phyloP scores from a whole-genome alignment of 2,797 vertebrate genomes.

The Takifugu rubripes region DNA sequence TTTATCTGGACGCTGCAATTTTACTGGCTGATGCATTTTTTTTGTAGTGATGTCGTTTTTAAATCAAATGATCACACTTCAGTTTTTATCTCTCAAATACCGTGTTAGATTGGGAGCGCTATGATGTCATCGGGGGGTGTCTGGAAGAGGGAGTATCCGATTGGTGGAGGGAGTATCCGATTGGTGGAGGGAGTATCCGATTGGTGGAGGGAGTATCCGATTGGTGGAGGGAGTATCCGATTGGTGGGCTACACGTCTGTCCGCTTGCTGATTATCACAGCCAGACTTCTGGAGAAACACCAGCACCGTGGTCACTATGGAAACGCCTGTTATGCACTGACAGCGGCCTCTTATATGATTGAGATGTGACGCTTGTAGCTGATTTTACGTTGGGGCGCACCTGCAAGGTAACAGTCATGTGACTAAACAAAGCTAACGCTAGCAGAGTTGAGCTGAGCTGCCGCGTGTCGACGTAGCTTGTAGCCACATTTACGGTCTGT shows the following conservation, averaged over 20 bases:
- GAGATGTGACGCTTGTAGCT: conserved; percentile 1
- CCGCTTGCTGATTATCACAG: too few relatives aligned
- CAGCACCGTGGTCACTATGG: not conserved
- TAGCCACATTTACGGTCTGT: not conserved
- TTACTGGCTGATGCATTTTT: conserved; percentile 78
- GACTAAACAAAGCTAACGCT: not conserved
- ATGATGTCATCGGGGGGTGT: conserved; percentile 30
- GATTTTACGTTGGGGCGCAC: not conserved
- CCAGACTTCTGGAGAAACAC: not conserved
- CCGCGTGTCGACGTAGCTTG: not conserved
- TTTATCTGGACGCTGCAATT: conserved; percentile 82
- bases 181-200: not conserved
- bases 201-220: not conserved
- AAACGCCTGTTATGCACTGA: not conserved
- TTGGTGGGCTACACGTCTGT: too few relatives aligned
- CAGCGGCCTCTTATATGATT: not conserved
- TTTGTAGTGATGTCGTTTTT: conserved; percentile 81
- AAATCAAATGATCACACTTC: conserved; percentile 69
- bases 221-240: not conserved
- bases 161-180: conserved; percentile 8
- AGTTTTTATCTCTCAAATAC: conserved; percentile 20
- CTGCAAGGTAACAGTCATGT: conserved; percentile 3
- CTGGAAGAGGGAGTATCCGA: conserved; percentile 9
- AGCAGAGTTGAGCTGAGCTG: too few relatives aligned
- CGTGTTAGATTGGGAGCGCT: conserved; percentile 17